These are phyloP conservation scores for Lepus europaeus DNA, from an alignment of 2,113 vertebrate genomes.

Conservation along the genomic window DNA sequence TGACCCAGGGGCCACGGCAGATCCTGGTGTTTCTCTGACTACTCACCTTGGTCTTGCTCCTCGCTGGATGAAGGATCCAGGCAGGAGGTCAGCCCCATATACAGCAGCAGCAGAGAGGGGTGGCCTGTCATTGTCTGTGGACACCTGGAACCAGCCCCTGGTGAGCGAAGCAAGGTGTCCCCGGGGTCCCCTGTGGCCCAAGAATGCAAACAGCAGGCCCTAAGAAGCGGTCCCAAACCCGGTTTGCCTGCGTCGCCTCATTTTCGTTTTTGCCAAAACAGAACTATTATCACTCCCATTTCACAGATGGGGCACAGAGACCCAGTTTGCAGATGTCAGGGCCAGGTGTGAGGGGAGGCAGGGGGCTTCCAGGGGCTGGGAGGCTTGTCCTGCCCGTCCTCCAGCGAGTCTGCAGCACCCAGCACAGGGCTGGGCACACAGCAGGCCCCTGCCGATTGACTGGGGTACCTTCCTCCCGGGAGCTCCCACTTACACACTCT, in stretches of 20 bases:
- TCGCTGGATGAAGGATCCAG: neutral
- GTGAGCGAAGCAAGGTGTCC: neutral
- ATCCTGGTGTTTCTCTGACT: neutral
- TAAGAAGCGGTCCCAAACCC: neutral
- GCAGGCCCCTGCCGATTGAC: neutral
- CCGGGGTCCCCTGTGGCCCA: neutral
- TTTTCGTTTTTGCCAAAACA: neutral
- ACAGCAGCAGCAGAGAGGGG: constrained; percentile 78
- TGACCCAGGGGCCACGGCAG: too few species aligned
- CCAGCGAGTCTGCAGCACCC: too few species aligned
- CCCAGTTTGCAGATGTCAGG: neutral
- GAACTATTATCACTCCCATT: neutral
- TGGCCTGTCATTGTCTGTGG: constrained; percentile 74
- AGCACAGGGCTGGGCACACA: neutral
- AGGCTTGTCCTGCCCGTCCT: neutral
- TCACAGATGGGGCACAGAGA: constrained; percentile 5
- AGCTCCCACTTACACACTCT: neutral
- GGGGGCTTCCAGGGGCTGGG: neutral
- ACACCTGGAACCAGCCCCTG: constrained; percentile 25
- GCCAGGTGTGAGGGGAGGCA: neutral
- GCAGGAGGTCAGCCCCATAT: constrained; percentile 68
- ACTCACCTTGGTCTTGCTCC: constrained; percentile 71
- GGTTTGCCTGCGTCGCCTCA: neutral
- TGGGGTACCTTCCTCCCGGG: neutral
- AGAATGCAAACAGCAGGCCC: neutral